phyloP scores from a whole-genome alignment of 2,888 invertebrate species.

The Tortrix viridana region DNA sequence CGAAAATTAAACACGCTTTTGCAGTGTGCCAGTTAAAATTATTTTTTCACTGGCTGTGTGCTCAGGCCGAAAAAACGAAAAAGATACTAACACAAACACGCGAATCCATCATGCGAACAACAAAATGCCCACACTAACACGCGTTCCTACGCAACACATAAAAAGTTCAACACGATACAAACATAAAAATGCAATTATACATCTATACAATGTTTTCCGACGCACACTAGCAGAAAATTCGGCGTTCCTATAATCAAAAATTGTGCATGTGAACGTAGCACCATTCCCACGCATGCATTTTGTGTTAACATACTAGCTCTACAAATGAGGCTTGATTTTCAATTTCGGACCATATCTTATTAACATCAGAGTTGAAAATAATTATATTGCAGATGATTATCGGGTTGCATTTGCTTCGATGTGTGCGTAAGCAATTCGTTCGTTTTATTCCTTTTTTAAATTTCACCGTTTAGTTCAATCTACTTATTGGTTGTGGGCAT shows the following conservation, averaged over 20 bases:
- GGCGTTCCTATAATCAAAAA: conserved; percentile 81
- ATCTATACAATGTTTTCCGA: conserved; percentile 47
- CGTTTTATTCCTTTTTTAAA: conserved; percentile 84
- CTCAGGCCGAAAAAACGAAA: conserved; percentile 71
- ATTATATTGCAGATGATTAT: conserved; percentile 64
- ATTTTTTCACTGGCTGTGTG: conserved; percentile 80
- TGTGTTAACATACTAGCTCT: conserved; percentile 74
- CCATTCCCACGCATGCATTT: conserved; percentile 75
- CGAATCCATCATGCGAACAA: conserved; percentile 78
- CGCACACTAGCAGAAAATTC: conserved; percentile 69
- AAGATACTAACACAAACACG: conserved; percentile 76
- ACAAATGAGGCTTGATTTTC: conserved; percentile 51
- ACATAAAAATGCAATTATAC: conserved; percentile 68
- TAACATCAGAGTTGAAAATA: conserved; percentile 47
- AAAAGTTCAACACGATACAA: conserved; percentile 56
- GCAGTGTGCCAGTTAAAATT: conserved; percentile 82
- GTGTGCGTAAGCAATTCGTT: conserved; percentile 78
- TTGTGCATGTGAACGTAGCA: conserved; percentile 60
- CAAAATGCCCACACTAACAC: conserved; percentile 65
- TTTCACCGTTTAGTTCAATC: conserved; percentile 85
- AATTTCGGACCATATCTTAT: conserved; percentile 51
- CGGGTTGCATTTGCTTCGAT: conserved; percentile 70
- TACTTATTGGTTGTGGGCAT: conserved; percentile 77
- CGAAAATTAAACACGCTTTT: conserved; percentile 82
- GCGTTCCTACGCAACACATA: conserved; percentile 53